Base-by-base conservation (phyloP, 92 coral and sea anemone genomes). In the Epizoanthus fatuus region DNA sequence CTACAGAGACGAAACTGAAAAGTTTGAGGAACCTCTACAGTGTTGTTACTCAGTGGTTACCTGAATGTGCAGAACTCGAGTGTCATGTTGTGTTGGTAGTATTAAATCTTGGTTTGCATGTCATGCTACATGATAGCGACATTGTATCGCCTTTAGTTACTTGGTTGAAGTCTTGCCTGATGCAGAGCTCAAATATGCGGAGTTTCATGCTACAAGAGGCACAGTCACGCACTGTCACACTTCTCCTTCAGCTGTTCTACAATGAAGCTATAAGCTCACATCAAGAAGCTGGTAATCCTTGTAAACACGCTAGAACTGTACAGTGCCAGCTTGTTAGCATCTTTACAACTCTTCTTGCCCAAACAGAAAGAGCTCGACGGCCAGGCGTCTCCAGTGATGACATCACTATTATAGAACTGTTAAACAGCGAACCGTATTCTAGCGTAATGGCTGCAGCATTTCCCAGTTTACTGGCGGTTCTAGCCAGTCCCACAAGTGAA, bases 301-400 rank as follows among this genome's bases (percentile, higher is more conserved):
- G 47, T 64, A 14, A 29, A 15, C n/a, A 17, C 0, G 35, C 14
- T 29, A 45, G 16, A 29, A 57, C 17, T 7, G 63, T 75, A 19
- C 67, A 38, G 44, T 51, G 39, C 16, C 52, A 75, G 20, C 54
- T 75, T 3, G 67, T 75, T 8, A 22, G 14, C 29, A 56, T 75
- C 42, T 75, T 75, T 39, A 57, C 25, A 51, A 20, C 81, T 3
- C 67, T 75, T 38, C 81, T 75, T 75, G 81, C 68, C 37, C 81
- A 75, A 5, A 53, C 38, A 0, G 81, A 75, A 35, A 75, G 42
- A 53, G 49, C 37, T 39, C 81, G 81, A n/a, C 55, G 11, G 12
- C 57, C 68, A 12, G 81, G 38, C 22, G 22, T 20, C 11, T 56
- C 11, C 19, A 8, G 81, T 75, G 81, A 35, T 37, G 81, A 55